Evolutionary conservation across 2,113 vertebrate species (phyloP), one percentile per base, ranked within the genome.

Genomic region (Rostratula benghalensis): DNA sequence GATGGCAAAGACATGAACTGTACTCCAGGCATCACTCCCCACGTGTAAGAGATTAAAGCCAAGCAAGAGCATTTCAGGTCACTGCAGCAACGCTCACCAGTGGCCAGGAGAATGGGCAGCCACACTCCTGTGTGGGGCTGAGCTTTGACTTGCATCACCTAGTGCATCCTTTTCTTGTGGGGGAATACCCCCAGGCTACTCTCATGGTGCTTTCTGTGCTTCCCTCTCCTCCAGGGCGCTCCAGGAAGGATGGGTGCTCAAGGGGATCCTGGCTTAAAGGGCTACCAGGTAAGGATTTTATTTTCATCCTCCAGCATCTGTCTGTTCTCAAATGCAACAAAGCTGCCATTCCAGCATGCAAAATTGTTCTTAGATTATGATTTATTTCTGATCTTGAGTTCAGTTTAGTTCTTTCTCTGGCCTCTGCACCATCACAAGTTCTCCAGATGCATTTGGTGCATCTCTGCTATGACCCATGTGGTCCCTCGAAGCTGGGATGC

Each of bases 181-280:
- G 64, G 12, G 39, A 8, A 33, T 20, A 53, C 12, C 22, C 39
- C 27, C 2, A 2, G 64, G 54, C 67, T 67, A 7, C 56, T 83
- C 53, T 94, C 57, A 94, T 51, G 37, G 53, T 79, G 37, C 23
- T 85, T 43, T 69, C 71, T 96, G 68, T 93, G 70, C 53, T 92
- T 90, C 77, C 46, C 63, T 84, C 83, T 87, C 12, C 33, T 88
- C 12, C 33, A 99, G 99, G 99, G 99, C 67, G 98, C 98, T 96
- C 99, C 99, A 1, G 99, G 99, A 71, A 98, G 98, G 64, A 99
- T 99, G 99, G 99, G 99, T 83, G 96, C 98, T 87, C 99, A 99
- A 90, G 99, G 99, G n/a, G 99, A 99, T 69, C 97, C 98, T 13
- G 99, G 99, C 79, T 93, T 99, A 80, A 97, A 98, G 81, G 99